phyloP scores from a whole-genome alignment of 1,140 invertebrate species.

The Ceratosolen solmsi region DNA sequence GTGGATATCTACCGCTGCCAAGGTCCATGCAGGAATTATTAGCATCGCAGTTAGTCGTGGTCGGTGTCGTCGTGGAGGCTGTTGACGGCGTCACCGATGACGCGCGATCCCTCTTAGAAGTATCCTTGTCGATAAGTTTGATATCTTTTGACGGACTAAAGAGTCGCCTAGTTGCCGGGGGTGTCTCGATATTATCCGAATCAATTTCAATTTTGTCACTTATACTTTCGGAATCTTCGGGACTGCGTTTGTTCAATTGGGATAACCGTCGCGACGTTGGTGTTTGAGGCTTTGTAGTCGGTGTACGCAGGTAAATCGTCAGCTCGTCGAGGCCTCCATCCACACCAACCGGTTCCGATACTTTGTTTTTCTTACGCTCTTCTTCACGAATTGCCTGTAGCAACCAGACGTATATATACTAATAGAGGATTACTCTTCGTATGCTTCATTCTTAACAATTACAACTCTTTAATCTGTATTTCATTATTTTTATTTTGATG shows the following conservation, averaged over 20 bases:
- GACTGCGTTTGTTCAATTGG: conserved; percentile 60
- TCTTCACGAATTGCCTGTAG: conserved; percentile 76
- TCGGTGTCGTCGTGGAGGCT: neutral
- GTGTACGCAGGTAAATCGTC: conserved; percentile 78
- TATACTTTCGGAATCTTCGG: conserved; percentile 69
- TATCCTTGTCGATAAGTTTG: conserved; percentile 73
- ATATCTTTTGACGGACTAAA: conserved; percentile 79
- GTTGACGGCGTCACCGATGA: neutral
- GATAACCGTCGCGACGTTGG: conserved; percentile 59
- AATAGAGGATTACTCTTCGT: too few relatives aligned
- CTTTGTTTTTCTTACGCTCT: conserved; percentile 69
- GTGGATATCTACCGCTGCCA: conserved; percentile 63
- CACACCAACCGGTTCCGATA: conserved; percentile 51
- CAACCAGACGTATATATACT: neutral
- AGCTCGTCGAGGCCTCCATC: conserved; percentile 73
- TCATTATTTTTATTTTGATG: too few relatives aligned
- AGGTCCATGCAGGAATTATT: conserved; percentile 60
- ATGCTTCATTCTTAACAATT: too few relatives aligned
- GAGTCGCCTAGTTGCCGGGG: conserved; percentile 83
- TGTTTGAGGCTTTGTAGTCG: conserved; percentile 58
- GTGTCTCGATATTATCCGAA: conserved; percentile 92
- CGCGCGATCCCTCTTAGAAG: conserved; percentile 60
- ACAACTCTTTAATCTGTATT: too few relatives aligned
- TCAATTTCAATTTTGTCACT: conserved; percentile 88
- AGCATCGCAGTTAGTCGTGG: neutral